phyloP scores from a whole-genome alignment of 2,113 vertebrate species.

The Orcinus orca region DNA sequence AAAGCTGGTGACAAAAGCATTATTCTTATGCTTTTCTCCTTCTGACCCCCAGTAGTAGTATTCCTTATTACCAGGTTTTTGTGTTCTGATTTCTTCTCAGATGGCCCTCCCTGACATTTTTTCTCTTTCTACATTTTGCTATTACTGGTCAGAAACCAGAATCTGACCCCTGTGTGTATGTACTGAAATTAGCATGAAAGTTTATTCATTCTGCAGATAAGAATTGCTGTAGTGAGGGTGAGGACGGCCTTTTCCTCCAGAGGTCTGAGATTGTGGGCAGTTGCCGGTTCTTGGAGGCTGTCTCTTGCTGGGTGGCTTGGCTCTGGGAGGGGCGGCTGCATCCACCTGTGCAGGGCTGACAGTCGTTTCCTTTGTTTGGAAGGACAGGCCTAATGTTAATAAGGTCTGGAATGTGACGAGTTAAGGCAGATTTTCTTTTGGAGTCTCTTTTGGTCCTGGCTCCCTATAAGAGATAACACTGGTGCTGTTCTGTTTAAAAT shows the following conservation, averaged over 20 bases:
- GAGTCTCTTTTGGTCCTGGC: conserved; percentile 32
- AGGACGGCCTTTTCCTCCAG: background rate
- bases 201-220: background rate
- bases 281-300: background rate
- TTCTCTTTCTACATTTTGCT: background rate
- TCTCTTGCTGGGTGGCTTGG: background rate
- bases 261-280: background rate
- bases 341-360: conserved; percentile 37
- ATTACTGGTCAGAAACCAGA: conserved; percentile 1
- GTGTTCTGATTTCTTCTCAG: background rate
- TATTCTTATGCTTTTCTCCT: background rate
- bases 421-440: conserved; percentile 48
- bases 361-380: conserved; percentile 67
- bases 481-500: conserved; percentile 27
- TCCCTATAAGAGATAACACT: conserved; percentile 40
- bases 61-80: background rate
- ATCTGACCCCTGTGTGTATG: background rate
- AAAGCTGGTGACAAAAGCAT: background rate
- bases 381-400: conserved; percentile 44
- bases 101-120: background rate
- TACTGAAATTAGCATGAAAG: background rate
- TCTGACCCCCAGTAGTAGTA: background rate
- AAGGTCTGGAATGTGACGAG: conserved; percentile 63
- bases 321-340: background rate
- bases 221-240: background rate